Evolutionary conservation across 2,113 vertebrate genomes (phyloP).

Genomic region (Mormoops blainvillei): DNA sequence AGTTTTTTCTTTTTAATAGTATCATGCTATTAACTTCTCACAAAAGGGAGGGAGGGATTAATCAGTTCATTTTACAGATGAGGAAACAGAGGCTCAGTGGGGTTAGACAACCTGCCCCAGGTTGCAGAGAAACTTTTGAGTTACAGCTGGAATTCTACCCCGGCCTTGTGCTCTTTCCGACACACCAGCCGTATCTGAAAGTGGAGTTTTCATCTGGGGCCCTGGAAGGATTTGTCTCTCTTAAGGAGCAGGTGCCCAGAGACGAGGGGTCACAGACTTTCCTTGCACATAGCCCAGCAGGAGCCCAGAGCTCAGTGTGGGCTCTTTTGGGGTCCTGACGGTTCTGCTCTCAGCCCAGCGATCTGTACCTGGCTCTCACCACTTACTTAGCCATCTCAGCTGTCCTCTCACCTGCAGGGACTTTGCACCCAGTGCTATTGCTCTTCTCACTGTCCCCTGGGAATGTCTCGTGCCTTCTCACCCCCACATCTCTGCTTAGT

Average conservation of each 20-base stretch:
- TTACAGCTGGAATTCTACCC: background rate
- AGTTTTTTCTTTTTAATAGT: background rate
- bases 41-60: background rate
- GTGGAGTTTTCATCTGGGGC: background rate
- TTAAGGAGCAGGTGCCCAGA: background rate
- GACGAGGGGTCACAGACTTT: accelerated
- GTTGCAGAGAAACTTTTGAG: background rate
- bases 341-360: no score
- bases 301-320: background rate
- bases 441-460: background rate
- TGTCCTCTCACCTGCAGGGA: background rate
- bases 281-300: accelerated
- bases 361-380: background rate
- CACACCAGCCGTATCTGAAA: background rate
- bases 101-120: no score
- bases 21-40: background rate
- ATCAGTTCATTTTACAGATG: background rate
- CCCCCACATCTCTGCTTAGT: background rate
- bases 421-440: background rate
- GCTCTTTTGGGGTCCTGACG: background rate
- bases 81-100: background rate
- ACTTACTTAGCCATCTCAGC: background rate
- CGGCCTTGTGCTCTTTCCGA: background rate
- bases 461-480: background rate
- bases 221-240: background rate